phyloP scores from a whole-genome alignment of 2,113 vertebrate species.

The Cynoglossus semilaevis region DNA sequence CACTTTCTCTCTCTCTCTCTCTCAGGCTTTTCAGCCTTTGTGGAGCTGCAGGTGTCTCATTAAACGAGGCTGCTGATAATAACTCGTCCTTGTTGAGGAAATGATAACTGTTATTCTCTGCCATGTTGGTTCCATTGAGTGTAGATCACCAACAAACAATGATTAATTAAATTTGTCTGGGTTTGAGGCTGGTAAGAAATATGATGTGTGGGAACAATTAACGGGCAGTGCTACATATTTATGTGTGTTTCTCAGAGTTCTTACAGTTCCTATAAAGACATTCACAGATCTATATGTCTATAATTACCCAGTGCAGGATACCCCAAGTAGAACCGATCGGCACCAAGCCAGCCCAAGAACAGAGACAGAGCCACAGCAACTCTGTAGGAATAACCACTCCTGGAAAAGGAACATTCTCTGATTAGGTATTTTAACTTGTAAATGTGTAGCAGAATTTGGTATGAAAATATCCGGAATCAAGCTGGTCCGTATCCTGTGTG shows the following conservation, averaged over 20 bases:
- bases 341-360: conserved; percentile 96
- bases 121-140: conserved; percentile 11
- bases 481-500: no score
- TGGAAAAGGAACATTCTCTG: conserved; percentile 57
- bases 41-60: conserved; percentile 32
- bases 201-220: background rate
- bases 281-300: background rate
- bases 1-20: conserved; percentile 2
- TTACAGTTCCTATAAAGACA: background rate
- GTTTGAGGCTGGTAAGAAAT: conserved; percentile 2
- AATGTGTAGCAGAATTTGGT: no score
- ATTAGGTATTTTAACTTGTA: background rate
- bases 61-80: conserved; percentile 20
- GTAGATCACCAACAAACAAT: conserved; percentile 24
- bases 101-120: conserved; percentile 15
- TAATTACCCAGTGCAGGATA: conserved; percentile 90
- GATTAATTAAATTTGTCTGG: conserved; percentile 1
- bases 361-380: conserved; percentile 95
- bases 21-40: conserved; percentile 17
- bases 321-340: conserved; percentile 96
- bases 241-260: background rate
- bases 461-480: no score
- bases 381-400: conserved; percentile 95
- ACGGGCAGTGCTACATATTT: background rate
- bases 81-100: conserved; percentile 20